A percentile compares a stretch with the other conserved stretches of the same genome.
Evolutionary conservation across 2,888 invertebrate genomes (phyloP).

Genomic region (Agrochola lota): DNA sequence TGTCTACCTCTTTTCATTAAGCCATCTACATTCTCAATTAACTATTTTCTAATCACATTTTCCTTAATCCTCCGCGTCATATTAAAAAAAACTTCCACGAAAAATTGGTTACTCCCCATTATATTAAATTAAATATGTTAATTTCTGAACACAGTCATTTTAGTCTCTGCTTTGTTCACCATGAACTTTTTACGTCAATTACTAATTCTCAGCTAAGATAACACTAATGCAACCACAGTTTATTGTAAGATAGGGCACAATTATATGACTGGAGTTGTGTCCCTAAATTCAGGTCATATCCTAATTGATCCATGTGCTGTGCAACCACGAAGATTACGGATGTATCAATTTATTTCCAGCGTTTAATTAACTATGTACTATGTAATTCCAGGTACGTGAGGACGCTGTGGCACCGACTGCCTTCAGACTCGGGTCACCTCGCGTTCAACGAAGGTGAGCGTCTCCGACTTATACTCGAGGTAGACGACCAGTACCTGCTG

Average conservation of each 20-base stretch:
- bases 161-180: background rate
- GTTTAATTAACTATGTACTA: background rate
- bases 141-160: no score
- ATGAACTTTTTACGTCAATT: background rate
- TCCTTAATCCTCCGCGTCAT: background rate
- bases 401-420: conserved; percentile 93
- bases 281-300: conserved; percentile 41
- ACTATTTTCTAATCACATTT: background rate
- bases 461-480: conserved; percentile 93
- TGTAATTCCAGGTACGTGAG: conserved; percentile 91
- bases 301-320: conserved; percentile 16
- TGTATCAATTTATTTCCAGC: conserved; percentile 4
- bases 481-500: conserved; percentile 94
- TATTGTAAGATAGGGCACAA: background rate
- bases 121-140: no score
- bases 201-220: background rate
- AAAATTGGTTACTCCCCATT: background rate
- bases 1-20: background rate
- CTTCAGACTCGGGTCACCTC: conserved; percentile 94
- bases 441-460: conserved; percentile 94
- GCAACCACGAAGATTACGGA: conserved; percentile 23
- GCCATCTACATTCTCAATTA: no score
- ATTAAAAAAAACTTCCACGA: background rate
- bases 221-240: background rate
- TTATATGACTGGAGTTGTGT: background rate